Evolutionary conservation across 2,113 vertebrate species (phyloP), one percentile per base, ranked within the genome.

Genomic region (Xenotilapia caudafasciata): DNA sequence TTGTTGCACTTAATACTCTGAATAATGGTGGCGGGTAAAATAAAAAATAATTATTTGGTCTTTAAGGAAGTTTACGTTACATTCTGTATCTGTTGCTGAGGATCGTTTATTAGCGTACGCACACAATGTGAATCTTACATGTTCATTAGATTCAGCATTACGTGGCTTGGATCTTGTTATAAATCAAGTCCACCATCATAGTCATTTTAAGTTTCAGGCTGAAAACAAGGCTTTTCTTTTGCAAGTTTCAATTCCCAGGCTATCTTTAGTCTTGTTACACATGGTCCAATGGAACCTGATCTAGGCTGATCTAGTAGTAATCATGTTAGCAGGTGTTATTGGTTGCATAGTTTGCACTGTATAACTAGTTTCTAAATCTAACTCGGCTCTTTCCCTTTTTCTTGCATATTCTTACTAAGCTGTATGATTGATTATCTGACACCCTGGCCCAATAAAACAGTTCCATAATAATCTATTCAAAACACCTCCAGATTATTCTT

Each of bases 161-260:
- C 0, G 0, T 23, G 12, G 38, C 13, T 73, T 73, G 21, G 21
- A 17, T 45, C 14, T 45, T 73, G 40, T 68, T 51, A 51, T 28
- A 77, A 51, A 31, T 31, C 1, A n/a, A 51, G 73, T 49, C 45
- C 10, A 68, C n/a, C 12, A 21, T 68, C 62, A 38, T 62, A 4
- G 33, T 21, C 6, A 35, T 70, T 70, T 70, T 40, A 21, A 70
- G 68, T 47, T 75, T 75, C 3, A 75, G 23, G 2, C 23, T 75
- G 40, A 49, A 47, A 47, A 49, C 42, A 49, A 73, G 21, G 23
- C 68, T 75, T 26, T 40, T 75, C 14, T 73, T 73, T 73, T 28
- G 40, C 21, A 73, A 28, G 42, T 75, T 47, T 47, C 42, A 28
- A 65, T 65, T 65, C 26, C 9, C 14, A 77, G 1, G 0, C 70